Percentiles rank a stretch among this genome's conserved stretches.
phyloP scores from a whole-genome alignment of 2,797 vertebrate genomes.

The Pseudocheirus occidentalis region DNA sequence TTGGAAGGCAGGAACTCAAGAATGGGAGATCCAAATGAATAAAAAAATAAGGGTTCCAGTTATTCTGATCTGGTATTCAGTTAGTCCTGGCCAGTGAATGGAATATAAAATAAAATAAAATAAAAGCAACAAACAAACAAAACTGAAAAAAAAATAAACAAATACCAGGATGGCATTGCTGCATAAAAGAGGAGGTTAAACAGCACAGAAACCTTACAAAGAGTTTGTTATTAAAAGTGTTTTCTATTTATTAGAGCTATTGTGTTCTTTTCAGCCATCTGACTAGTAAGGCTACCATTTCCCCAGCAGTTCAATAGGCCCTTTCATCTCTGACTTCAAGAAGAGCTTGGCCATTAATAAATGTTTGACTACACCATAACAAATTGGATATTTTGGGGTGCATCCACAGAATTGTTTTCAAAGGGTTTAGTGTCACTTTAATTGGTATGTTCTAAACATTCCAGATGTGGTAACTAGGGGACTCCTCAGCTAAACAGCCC shows the following conservation, averaged over 20 bases:
- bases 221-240: conserved; percentile 9
- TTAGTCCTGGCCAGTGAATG: not conserved
- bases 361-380: not conserved
- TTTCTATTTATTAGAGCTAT: not conserved
- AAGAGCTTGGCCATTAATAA: not conserved
- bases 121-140: not conserved
- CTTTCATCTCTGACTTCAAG: not conserved
- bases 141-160: not conserved
- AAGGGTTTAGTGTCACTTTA: not conserved
- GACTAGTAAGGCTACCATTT: not conserved
- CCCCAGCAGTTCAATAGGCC: not conserved
- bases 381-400: not conserved
- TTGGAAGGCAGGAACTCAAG: not conserved
- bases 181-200: not conserved
- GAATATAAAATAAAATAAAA: not conserved
- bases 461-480: not conserved
- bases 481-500: not conserved
- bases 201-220: not conserved
- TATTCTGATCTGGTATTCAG: not conserved
- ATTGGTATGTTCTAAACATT: not conserved
- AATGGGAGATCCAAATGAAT: not conserved
- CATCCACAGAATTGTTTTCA: not conserved
- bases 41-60: not conserved
- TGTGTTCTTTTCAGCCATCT: conserved; percentile 1
- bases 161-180: not conserved